These are phyloP conservation scores for Spodoptera littoralis DNA, from an alignment of 2,888 invertebrate genomes.

Conservation along the genomic window DNA sequence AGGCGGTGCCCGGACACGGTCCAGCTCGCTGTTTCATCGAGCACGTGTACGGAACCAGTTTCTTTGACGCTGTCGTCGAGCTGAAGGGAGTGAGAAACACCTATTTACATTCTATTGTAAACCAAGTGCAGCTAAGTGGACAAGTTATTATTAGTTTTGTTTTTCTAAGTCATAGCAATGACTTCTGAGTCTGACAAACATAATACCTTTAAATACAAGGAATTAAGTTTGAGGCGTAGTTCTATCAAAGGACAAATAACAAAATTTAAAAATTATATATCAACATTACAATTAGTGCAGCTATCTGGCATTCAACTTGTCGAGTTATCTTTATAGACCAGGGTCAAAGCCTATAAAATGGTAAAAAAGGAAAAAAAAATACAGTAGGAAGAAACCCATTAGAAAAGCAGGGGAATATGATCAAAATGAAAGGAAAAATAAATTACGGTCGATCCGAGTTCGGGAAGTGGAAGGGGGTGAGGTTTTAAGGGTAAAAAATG, in stretches of 20 bases:
- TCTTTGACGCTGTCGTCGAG: slow-evolving; percentile 8
- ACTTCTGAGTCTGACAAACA: slow-evolving; percentile 4
- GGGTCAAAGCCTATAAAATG: too few relatives aligned
- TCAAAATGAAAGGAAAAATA: too few relatives aligned
- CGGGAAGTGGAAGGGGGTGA: too few relatives aligned
- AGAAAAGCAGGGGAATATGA: too few relatives aligned
- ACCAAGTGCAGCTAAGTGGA: slow-evolving; percentile 10
- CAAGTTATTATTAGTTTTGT: slow-evolving; percentile 3
- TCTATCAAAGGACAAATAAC: slow-evolving; percentile 1
- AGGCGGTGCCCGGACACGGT: background rate
- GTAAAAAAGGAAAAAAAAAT: too few relatives aligned
- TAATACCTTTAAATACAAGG: background rate
- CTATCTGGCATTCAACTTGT: slow-evolving; percentile 1
- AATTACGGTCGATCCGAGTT: too few relatives aligned
- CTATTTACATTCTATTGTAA: too few relatives aligned
- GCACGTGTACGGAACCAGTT: background rate
- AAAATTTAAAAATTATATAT: too few relatives aligned
- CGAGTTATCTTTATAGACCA: slow-evolving; percentile 8
- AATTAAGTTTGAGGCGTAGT: slow-evolving; percentile 5
- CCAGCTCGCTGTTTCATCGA: background rate
- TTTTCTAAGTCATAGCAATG: background rate
- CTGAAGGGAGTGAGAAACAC: slow-evolving; percentile 7
- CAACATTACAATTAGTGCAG: slow-evolving; percentile 3
- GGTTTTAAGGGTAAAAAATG: too few relatives aligned
- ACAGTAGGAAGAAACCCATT: too few relatives aligned